A percentile compares a stretch with the other conserved stretches of the same genome.
These are phyloP conservation scores for Cyclina sinensis DNA, from an alignment of 1,140 invertebrate species.

Conservation along the genomic window DNA sequence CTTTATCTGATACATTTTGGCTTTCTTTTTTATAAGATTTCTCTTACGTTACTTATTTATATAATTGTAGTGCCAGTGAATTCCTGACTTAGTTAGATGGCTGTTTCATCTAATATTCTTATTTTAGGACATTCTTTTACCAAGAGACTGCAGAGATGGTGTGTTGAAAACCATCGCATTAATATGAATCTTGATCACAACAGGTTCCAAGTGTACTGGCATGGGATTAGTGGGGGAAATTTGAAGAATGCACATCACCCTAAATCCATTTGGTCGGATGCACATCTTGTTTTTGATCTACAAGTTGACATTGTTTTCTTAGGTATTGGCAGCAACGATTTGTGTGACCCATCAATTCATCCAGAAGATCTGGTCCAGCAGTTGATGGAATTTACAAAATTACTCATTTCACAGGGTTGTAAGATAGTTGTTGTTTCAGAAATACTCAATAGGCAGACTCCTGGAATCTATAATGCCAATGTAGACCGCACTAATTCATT, in stretches of 20 bases:
- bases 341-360: background rate
- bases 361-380: background rate
- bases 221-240: constrained; percentile 6
- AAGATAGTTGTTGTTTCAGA: background rate
- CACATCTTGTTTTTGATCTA: background rate
- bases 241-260: background rate
- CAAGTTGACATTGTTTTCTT: background rate
- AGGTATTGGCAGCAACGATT: constrained; percentile 31
- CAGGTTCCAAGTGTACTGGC: constrained; percentile 28
- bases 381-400: background rate
- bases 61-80: too few species aligned
- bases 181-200: constrained; percentile 24
- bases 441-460: background rate
- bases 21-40: too few species aligned
- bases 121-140: constrained; percentile 43
- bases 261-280: background rate
- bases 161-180: background rate
- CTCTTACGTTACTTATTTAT: too few species aligned
- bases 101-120: background rate
- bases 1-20: too few species aligned
- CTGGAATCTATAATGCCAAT: background rate
- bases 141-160: constrained; percentile 24
- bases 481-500: background rate
- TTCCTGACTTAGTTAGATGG: background rate
- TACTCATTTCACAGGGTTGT: background rate